Conservation (phyloP, 2,113 vertebrate genomes). For the Hippocampus zosterae region DNA sequence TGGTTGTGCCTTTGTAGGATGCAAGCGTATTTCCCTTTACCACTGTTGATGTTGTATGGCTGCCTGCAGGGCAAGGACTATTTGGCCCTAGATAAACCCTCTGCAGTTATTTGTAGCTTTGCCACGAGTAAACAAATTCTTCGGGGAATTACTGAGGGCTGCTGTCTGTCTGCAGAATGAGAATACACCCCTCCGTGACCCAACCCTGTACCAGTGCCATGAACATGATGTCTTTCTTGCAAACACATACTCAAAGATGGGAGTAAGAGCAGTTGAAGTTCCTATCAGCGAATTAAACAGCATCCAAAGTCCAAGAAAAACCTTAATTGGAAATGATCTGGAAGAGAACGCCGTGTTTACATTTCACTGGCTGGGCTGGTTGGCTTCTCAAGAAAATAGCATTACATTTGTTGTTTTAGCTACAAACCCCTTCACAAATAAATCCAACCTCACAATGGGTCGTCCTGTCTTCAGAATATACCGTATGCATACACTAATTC, state of each 20-base stretch:
- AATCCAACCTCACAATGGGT: not conserved
- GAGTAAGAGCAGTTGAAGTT: constrained; percentile 3
- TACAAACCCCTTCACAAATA: not conserved
- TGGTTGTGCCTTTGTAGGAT: constrained; percentile 55
- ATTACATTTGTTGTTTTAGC: not conserved
- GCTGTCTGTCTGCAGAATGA: constrained; percentile 35
- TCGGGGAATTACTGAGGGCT: constrained; percentile 50
- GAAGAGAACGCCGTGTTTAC: not conserved
- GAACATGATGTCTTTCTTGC: not conserved
- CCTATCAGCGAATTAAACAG: not conserved
- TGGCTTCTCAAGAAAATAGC: not conserved
- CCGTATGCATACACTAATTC: too few relatives aligned
- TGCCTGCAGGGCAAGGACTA: constrained; percentile 63
- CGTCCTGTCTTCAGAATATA: not conserved
- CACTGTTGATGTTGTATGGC: constrained; percentile 59
- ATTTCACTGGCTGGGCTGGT: not conserved
- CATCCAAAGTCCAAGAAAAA: not conserved
- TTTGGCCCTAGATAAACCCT: constrained; percentile 58
- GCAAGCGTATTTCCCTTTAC: constrained; percentile 55
- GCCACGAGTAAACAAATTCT: constrained; percentile 76
- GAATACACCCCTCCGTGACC: constrained; percentile 37
- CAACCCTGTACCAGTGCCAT: constrained; percentile 26
- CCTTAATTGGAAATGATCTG: not conserved
- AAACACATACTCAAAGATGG: not conserved
- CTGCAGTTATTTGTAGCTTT: constrained; percentile 70